Evolutionary conservation across 2,113 vertebrate genomes (phyloP), one percentile per base, ranked within the genome.

Genomic region (Vicugna pacos): DNA sequence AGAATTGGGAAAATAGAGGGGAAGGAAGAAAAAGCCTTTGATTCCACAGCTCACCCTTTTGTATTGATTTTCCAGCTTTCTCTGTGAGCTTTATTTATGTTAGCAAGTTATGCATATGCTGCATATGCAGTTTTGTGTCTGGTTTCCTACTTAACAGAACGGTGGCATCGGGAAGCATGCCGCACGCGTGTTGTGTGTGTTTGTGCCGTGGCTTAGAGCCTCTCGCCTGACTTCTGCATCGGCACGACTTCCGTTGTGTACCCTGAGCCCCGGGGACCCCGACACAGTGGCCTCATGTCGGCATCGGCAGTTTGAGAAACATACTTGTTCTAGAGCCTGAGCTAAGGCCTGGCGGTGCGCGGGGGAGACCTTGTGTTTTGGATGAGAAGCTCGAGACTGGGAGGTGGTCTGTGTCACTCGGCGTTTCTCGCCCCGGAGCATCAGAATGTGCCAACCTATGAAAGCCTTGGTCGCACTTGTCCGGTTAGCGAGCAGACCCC

Each of bases 211-310:
- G 30, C 56, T 24, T 85, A 15, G 9, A 32, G 35, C 56, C 13
- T 42, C 54, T n/a, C n/a, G 12, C 0, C 64, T 38, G 65, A 72
- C 30, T 32, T 50, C 65, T 65, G 9, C 35, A 1, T 10, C 38
- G 30, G 30, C 16, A 19, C 6, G 12, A 5, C 22, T 5, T 73
- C 7, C 35, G 48, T 12, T 9, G 6, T 0, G 1, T 12, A 12
- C 65, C 56, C 2, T 38, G 38, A 38, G 38, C 38, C 28, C 16
- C 17, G 12, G 17, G 46, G 56, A n/a, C 28, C 28, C 30, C 0
- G 3, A 9, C 6, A 20, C 17, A 6, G 64, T 5, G 46, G 46
- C 12, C 64, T 87, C 9, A 0, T 0, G 5, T 65, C 46, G 42
- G n/a, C 19, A 5, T 42, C 20, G 1, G 30, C 3, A 0, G 38